A percentile compares a stretch with the other conserved stretches of the same genome.
Evolutionary conservation across 2,113 vertebrate genomes (phyloP).

Genomic region (Geococcyx californianus): DNA sequence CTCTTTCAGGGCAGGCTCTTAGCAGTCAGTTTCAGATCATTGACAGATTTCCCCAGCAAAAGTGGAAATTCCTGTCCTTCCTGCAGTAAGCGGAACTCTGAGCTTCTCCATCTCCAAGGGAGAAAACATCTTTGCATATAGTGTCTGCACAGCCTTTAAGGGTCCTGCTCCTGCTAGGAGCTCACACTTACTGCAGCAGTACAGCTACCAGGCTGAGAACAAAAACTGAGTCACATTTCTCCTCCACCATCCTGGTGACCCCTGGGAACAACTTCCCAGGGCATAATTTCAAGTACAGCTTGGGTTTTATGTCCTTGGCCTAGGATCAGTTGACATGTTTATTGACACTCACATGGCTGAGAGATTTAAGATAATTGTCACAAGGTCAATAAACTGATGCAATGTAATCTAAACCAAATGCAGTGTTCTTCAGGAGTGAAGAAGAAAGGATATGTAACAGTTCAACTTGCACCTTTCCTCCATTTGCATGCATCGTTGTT

Average conservation of each 20-base stretch:
- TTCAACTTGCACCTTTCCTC: background rate
- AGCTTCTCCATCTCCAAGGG: background rate
- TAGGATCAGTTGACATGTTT: background rate
- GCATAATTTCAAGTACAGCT: background rate
- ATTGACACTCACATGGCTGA: background rate
- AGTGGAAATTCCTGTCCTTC: background rate
- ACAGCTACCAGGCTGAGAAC: background rate
- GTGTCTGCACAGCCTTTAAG: background rate
- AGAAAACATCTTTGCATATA: background rate
- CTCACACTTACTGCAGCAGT: background rate
- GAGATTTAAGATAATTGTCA: constrained; percentile 17
- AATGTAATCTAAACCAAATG: constrained; percentile 13
- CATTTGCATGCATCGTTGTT: background rate
- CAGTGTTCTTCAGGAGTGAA: background rate
- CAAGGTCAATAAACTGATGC: background rate
- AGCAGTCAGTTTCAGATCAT: background rate
- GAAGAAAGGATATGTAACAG: background rate
- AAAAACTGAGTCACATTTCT: background rate
- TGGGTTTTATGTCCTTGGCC: background rate
- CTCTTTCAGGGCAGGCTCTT: background rate
- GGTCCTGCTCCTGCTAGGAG: background rate
- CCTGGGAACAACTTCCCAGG: background rate
- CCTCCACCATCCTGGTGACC: rapidly evolving
- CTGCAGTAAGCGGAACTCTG: background rate
- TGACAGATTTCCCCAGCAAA: background rate